Evolutionary conservation across 1,140 invertebrate species (phyloP).

Genomic region (Scaptomyza graminum): DNA sequence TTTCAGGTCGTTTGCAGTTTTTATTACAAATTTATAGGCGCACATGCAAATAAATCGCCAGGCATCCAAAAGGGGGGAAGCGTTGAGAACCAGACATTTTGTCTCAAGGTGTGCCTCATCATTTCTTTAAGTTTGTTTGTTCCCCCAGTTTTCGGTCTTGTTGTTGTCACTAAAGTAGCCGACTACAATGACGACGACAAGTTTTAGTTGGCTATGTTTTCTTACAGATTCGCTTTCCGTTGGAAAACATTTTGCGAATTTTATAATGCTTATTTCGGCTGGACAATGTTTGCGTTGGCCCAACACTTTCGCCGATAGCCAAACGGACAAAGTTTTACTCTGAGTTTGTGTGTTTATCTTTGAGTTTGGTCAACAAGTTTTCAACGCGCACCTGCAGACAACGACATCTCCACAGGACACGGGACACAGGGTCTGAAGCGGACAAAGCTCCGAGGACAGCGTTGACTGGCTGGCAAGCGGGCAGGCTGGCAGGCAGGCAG

Average conservation of each 20-base stretch:
- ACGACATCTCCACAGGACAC: constrained; percentile 21
- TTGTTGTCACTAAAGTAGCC: neutral
- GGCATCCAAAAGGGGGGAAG: constrained; percentile 3
- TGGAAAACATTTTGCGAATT: constrained; percentile 72
- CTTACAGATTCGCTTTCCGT: constrained; percentile 59
- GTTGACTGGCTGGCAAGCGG: neutral
- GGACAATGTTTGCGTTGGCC: constrained; percentile 55
- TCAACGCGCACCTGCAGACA: constrained; percentile 69
- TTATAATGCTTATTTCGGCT: constrained; percentile 77
- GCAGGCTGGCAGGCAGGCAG: neutral
- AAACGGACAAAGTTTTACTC: constrained; percentile 55
- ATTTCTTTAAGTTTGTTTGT: constrained; percentile 22
- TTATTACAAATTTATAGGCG: constrained; percentile 83
- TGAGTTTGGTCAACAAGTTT: constrained; percentile 79
- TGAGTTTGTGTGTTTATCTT: constrained; percentile 64
- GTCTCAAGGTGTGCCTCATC: constrained; percentile 39
- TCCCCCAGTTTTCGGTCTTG: constrained; percentile 5
- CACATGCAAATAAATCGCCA: constrained; percentile 80
- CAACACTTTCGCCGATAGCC: constrained; percentile 63
- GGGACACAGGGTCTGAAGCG: neutral
- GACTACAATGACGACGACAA: constrained; percentile 22
- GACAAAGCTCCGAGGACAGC: neutral
- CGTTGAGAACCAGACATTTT: neutral
- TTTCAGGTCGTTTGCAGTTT: constrained; percentile 74
- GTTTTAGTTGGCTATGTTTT: constrained; percentile 22